Conservation (phyloP, 2,888 invertebrate genomes). For the Diaprepes abbreviatus region DNA sequence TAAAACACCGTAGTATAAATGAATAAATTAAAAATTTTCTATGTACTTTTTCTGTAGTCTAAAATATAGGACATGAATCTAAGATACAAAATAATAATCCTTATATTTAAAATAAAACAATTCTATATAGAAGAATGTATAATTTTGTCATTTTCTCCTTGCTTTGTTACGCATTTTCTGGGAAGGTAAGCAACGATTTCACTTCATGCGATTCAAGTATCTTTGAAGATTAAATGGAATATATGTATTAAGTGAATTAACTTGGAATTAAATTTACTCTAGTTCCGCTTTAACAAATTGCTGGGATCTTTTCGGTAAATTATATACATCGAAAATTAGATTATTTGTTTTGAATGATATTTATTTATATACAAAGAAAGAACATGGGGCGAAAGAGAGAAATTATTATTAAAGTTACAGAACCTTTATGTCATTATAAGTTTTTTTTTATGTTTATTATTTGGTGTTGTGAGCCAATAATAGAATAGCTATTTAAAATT, state of each 20-base stretch:
- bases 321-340: constrained; percentile 5
- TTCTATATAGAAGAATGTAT: no score
- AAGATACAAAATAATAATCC: no score
- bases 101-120: no score
- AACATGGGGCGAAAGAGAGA: background rate
- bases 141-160: constrained; percentile 6
- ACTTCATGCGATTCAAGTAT: constrained; percentile 1
- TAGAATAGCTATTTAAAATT: no score
- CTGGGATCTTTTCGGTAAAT: constrained; percentile 3
- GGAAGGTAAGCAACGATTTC: constrained; percentile 4
- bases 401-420: background rate
- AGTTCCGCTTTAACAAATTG: constrained; percentile 6
- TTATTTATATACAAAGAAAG: background rate
- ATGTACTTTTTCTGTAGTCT: no score
- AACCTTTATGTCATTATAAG: no score
- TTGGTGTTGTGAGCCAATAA: no score
- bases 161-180: constrained; percentile 16
- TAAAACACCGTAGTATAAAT: no score
- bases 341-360: background rate
- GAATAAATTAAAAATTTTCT: no score
- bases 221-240: constrained; percentile 9
- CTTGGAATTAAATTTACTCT: constrained; percentile 17
- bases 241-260: constrained; percentile 12
- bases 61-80: no score
- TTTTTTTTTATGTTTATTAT: no score